Percentiles rank a stretch among this genome's conserved stretches.
These are phyloP conservation scores for Sebastes oblongus DNA, from an alignment of 2,797 vertebrate species.

Conservation along the genomic window DNA sequence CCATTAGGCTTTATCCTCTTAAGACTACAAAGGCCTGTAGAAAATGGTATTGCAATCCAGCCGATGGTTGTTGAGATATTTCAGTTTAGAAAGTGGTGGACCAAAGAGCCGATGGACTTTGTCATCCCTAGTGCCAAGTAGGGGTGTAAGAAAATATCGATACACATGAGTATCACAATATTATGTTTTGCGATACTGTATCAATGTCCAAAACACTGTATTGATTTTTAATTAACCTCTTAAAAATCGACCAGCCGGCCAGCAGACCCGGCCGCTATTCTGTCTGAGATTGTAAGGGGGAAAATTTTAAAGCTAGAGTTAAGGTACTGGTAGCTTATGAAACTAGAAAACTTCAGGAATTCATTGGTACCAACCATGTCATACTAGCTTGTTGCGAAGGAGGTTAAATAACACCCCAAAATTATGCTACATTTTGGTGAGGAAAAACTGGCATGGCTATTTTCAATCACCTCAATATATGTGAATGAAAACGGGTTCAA, in stretches of 20 bases:
- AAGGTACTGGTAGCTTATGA: not conserved
- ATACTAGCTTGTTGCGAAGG: too few relatives aligned
- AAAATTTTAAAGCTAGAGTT: not conserved
- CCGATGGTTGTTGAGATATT: not conserved
- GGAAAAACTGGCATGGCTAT: too few relatives aligned
- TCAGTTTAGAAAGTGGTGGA: not conserved
- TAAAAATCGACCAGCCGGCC: too few relatives aligned
- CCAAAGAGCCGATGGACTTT: not conserved
- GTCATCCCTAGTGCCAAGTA: not conserved
- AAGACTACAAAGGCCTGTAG: not conserved
- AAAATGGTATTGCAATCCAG: not conserved
- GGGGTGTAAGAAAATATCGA: not conserved
- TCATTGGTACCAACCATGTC: too few relatives aligned
- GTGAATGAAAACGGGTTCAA: too few relatives aligned
- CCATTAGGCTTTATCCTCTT: not conserved
- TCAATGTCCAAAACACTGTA: not conserved
- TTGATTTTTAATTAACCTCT: not conserved
- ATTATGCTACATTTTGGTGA: too few relatives aligned
- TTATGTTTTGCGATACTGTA: not conserved
- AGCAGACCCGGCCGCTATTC: not conserved
- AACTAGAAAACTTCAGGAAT: too few relatives aligned
- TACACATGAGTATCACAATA: not conserved
- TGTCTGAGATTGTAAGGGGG: not conserved
- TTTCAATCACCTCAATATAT: too few relatives aligned
- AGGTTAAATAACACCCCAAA: too few relatives aligned